Base-by-base conservation (phyloP, 2,113 vertebrate species). In the Sinocyclocheilus anshuiensis region DNA sequence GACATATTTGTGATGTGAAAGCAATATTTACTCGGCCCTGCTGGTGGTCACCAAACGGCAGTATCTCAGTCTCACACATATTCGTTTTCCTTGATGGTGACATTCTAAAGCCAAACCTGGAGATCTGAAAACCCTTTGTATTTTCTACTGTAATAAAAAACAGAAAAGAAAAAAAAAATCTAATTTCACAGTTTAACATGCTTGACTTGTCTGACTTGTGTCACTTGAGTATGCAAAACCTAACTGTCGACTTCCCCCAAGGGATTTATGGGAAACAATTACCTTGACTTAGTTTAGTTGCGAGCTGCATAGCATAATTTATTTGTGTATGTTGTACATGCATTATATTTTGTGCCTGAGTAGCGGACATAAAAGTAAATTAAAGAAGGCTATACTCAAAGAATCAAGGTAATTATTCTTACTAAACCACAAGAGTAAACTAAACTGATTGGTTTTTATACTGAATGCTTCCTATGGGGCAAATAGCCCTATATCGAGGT, bases 251-350 rank as follows among this genome's bases (percentile, higher is more conserved):
- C 80, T 77, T 48, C 42, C 63, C 63, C 61, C 26, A 16, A 82
- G 80, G 71, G 80, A 82, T 82, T 82, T 82, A 82, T 82, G 80
- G 63, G 24, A 82, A 82, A 82, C 80, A 82, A 82, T 82, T 82
- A 82, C 42, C 80, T 36, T 82, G 80, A 82, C 79, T 48, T 65
- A 45, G 80, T 82, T 82, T 69, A 53, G 63, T 69, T 82, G 63
- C 9, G 22, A 82, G 63, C 63, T 33, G 42, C 80, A 82, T 53
- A 50, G 63, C 39, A 81, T 81, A 81, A 81, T 81, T 65, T 82
- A 69, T 69, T 81, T 81, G 61, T 81, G 39, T 50, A 50, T 81
- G 45, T 65, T 50, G 16, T 69, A 69, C 79, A 81, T 82, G 53
- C 24, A 81, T 65, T 65, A 82, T 71, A 15, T 53, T 65, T 53